Percentiles rank a stretch among this genome's conserved stretches.
phyloP scores from a whole-genome alignment of 2,797 vertebrate species.

The Sus cebifrons region DNA sequence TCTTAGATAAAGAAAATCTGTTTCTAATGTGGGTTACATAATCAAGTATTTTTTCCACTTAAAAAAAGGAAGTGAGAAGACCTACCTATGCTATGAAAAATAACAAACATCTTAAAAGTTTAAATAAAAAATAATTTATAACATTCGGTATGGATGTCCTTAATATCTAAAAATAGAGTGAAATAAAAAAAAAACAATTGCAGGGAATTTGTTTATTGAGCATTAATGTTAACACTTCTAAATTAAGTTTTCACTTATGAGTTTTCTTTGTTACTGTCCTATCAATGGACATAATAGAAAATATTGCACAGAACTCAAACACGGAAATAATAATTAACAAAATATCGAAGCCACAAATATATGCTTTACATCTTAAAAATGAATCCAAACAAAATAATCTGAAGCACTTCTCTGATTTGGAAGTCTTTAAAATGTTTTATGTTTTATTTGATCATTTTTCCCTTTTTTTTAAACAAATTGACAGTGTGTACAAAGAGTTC shows the following conservation, averaged over 20 bases:
- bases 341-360: slow-evolving; percentile 86
- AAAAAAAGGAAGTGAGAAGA: slow-evolving; percentile 61
- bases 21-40: slow-evolving; percentile 56
- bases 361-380: slow-evolving; percentile 88
- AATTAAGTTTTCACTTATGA: slow-evolving; percentile 85
- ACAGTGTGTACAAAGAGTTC: slow-evolving; percentile 88
- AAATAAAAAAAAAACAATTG: slow-evolving; percentile 80
- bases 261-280: slow-evolving; percentile 83
- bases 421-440: slow-evolving; percentile 83
- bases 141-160: slow-evolving; percentile 82
- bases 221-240: slow-evolving; percentile 89
- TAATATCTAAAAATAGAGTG: slow-evolving; percentile 85
- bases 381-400: slow-evolving; percentile 87
- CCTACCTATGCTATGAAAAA: slow-evolving; percentile 61
- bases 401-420: slow-evolving; percentile 88
- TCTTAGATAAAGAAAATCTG: slow-evolving; percentile 60
- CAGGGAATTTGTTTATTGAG: slow-evolving; percentile 89
- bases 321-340: slow-evolving; percentile 88
- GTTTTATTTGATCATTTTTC: slow-evolving; percentile 75
- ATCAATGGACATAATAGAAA: slow-evolving; percentile 85
- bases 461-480: slow-evolving; percentile 86
- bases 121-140: slow-evolving; percentile 83
- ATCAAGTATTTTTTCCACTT: slow-evolving; percentile 57
- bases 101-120: slow-evolving; percentile 63
- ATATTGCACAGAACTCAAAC: slow-evolving; percentile 89